Evolutionary conservation across 64 coral and sea anemone genomes (phyloP).

Genomic region (Pocillopora damicornis): DNA sequence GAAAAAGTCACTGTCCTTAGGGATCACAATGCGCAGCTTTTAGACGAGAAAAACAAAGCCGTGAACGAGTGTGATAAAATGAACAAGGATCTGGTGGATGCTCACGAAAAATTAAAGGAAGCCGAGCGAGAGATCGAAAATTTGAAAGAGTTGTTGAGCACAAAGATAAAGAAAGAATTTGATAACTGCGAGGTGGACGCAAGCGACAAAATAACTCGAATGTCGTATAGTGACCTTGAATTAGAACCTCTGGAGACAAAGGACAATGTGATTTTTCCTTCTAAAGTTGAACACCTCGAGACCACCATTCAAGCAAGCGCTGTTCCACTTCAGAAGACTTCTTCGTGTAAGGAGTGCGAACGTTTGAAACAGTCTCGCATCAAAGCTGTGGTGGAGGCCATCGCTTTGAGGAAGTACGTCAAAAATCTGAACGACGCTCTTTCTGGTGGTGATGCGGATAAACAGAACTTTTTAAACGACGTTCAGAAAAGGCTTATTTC

Average conservation of each 20-base stretch:
- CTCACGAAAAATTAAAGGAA: slow-evolving; percentile 42
- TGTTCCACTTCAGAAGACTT: slow-evolving; percentile 44
- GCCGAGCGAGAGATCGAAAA: slow-evolving; percentile 72
- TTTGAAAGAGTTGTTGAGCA: slow-evolving; percentile 69
- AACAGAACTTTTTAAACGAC: slow-evolving; percentile 79
- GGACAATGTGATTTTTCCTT: slow-evolving; percentile 66
- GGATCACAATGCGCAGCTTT: slow-evolving; percentile 43
- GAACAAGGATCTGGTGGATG: slow-evolving; percentile 59
- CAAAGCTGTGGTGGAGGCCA: slow-evolving; percentile 84
- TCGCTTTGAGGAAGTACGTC: slow-evolving; percentile 80
- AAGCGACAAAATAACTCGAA: slow-evolving; percentile 30
- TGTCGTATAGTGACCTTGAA: slow-evolving; percentile 28
- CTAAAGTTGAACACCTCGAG: slow-evolving; percentile 78
- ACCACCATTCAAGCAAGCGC: slow-evolving; percentile 79
- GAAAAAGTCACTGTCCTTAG: slow-evolving; percentile 32
- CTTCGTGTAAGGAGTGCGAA: slow-evolving; percentile 91
- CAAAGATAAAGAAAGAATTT: slow-evolving; percentile 39
- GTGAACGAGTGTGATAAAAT: slow-evolving; percentile 49
- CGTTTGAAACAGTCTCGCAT: slow-evolving; percentile 69
- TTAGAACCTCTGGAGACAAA: slow-evolving; percentile 32
- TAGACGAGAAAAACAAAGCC: slow-evolving; percentile 62
- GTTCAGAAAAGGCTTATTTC: slow-evolving; percentile 78
- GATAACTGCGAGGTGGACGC: slow-evolving; percentile 14
- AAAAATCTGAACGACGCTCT: slow-evolving; percentile 69
- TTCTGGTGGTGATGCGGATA: slow-evolving; percentile 47